These are phyloP conservation scores for Aphaenogaster rudis DNA, from an alignment of 1,140 invertebrate species.

Conservation along the genomic window DNA sequence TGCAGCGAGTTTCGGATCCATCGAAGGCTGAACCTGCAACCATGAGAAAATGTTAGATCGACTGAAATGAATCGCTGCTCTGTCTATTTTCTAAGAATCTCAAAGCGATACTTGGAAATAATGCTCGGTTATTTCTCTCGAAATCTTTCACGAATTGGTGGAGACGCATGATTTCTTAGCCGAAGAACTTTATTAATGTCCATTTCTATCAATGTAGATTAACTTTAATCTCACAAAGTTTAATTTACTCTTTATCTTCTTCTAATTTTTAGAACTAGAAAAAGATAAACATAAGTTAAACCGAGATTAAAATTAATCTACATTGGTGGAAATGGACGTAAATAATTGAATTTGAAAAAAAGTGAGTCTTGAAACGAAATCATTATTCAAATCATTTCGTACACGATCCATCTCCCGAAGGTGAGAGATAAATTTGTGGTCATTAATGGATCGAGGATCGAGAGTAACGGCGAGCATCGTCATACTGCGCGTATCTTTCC, in stretches of 20 bases:
- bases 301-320: too few species aligned
- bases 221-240: too few species aligned
- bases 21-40: not conserved
- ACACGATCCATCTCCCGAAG: not conserved
- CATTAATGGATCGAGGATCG: not conserved
- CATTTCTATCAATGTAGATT: too few species aligned
- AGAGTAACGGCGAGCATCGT: not conserved
- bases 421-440: not conserved
- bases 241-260: too few species aligned
- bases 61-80: not conserved
- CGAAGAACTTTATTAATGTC: not conserved
- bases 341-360: too few species aligned
- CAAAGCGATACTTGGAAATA: too few species aligned
- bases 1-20: not conserved
- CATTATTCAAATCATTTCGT: not conserved
- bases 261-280: too few species aligned
- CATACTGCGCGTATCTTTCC: not conserved
- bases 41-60: not conserved
- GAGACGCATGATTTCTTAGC: not conserved
- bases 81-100: not conserved
- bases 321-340: too few species aligned
- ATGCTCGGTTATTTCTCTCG: not conserved
- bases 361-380: not conserved
- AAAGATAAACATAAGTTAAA: too few species aligned
- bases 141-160: not conserved